phyloP scores from a whole-genome alignment of 2,888 invertebrate genomes.

The Calameuta idolon region DNA sequence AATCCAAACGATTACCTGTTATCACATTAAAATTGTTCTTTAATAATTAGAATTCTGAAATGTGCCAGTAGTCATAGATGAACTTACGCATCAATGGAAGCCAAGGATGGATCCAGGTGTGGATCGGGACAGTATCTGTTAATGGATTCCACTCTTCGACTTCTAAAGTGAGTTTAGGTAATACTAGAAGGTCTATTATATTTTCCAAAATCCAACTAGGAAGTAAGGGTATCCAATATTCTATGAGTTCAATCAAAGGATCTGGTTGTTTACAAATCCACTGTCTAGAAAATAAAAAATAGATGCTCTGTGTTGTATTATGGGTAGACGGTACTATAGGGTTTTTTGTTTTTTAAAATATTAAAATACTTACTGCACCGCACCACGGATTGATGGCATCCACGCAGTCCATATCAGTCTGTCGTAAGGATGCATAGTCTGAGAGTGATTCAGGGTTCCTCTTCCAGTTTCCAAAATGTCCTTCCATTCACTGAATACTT shows the following conservation, averaged over 20 bases:
- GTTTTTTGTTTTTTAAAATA: constrained; percentile 20
- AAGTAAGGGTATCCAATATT: constrained; percentile 83
- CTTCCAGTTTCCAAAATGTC: constrained; percentile 70
- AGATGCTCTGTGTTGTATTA: constrained; percentile 14
- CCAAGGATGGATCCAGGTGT: constrained; percentile 98
- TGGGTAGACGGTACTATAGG: constrained; percentile 6
- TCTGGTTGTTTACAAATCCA: constrained; percentile 90
- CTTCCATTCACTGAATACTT: constrained; percentile 79
- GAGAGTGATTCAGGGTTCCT: constrained; percentile 60
- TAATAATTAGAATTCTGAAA: background rate
- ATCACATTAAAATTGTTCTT: constrained; percentile 5
- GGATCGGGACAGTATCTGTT: constrained; percentile 94
- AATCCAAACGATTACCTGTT: constrained; percentile 68
- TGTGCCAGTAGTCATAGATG: background rate
- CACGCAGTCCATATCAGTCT: constrained; percentile 90
- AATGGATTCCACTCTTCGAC: constrained; percentile 96
- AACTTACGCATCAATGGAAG: constrained; percentile 80
- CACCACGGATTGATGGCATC: constrained; percentile 84
- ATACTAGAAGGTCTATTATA: constrained; percentile 83
- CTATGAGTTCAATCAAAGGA: constrained; percentile 82
- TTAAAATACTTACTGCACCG: constrained; percentile 74
- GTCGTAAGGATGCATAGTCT: constrained; percentile 79
- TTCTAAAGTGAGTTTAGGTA: constrained; percentile 80
- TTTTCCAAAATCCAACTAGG: constrained; percentile 88
- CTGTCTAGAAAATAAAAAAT: constrained; percentile 65